These are phyloP conservation scores for Microctonus aethiopoides DNA, from an alignment of 2,888 invertebrate genomes.

Conservation along the genomic window DNA sequence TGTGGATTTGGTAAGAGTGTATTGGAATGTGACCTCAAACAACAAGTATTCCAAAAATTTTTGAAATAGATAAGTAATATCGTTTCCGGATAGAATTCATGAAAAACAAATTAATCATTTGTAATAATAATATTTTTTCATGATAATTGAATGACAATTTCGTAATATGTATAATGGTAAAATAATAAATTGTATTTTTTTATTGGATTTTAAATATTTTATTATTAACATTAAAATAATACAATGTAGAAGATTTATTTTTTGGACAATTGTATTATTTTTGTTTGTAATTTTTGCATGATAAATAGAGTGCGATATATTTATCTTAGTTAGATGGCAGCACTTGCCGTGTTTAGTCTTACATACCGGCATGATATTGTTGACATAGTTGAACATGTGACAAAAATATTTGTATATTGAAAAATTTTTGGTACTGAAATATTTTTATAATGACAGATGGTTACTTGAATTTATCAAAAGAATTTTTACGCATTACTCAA, in stretches of 20 bases:
- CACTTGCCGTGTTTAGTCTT: not conserved
- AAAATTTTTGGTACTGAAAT: too few species aligned
- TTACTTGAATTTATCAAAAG: slow-evolving; percentile 28
- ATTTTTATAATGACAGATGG: slow-evolving; percentile 15
- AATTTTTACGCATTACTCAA: slow-evolving; percentile 53
- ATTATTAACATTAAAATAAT: not conserved
- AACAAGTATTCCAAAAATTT: not conserved
- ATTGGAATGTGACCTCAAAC: not conserved
- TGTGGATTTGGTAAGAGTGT: not conserved
- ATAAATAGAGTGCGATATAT: not conserved
- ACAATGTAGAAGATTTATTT: not conserved
- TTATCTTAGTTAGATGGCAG: slow-evolving; percentile 3
- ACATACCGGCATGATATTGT: not conserved
- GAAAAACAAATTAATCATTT: not conserved
- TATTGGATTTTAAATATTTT: not conserved
- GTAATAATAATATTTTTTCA: not conserved
- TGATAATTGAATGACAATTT: not conserved
- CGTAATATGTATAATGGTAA: too few species aligned
- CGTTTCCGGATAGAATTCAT: not conserved
- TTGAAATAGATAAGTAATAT: not conserved
- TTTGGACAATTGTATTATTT: not conserved
- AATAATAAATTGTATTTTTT: not conserved
- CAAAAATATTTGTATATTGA: not conserved
- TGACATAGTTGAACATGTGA: not conserved
- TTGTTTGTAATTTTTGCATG: not conserved